These are phyloP conservation scores for Gila orcuttii DNA, from an alignment of 2,113 vertebrate species.

Conservation along the genomic window DNA sequence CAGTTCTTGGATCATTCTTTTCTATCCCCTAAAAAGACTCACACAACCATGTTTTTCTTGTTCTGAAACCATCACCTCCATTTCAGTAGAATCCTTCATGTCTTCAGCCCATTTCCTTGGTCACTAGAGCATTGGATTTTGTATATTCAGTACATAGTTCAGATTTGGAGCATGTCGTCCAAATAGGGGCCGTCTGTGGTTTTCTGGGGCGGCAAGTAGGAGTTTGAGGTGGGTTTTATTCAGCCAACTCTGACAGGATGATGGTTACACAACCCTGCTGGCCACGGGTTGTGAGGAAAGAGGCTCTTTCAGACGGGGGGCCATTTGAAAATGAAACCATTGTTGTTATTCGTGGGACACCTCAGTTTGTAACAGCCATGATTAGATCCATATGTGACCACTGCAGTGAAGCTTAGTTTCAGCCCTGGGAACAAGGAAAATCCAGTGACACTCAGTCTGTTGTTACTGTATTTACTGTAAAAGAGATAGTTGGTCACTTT, in stretches of 20 bases:
- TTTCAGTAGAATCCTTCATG: constrained; percentile 41
- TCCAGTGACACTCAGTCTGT: neutral
- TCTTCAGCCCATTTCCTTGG: constrained; percentile 48
- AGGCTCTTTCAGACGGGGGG: constrained; percentile 41
- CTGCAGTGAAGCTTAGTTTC: constrained; percentile 23
- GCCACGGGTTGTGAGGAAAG: constrained; percentile 62
- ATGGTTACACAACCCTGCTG: constrained; percentile 65
- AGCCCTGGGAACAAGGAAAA: constrained; percentile 19
- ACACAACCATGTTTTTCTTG: constrained; percentile 47
- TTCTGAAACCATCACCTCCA: constrained; percentile 40
- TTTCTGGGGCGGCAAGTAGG: constrained; percentile 44
- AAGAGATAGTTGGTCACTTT: neutral
- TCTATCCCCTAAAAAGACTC: constrained; percentile 14
- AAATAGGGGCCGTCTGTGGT: constrained; percentile 49
- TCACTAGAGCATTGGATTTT: constrained; percentile 50
- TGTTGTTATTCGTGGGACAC: constrained; percentile 56
- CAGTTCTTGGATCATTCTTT: neutral
- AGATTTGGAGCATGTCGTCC: constrained; percentile 43
- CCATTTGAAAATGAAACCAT: constrained; percentile 52
- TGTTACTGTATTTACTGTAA: constrained; percentile 30
- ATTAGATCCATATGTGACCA: constrained; percentile 60
- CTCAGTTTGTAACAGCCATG: constrained; percentile 48
- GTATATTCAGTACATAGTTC: constrained; percentile 47
- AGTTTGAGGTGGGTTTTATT: constrained; percentile 50
- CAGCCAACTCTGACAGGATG: constrained; percentile 65